A percentile compares a stretch with the other conserved stretches of the same genome.
Conservation (phyloP, 2,888 invertebrate species). For the Acanthosoma haemorrhoidale region DNA sequence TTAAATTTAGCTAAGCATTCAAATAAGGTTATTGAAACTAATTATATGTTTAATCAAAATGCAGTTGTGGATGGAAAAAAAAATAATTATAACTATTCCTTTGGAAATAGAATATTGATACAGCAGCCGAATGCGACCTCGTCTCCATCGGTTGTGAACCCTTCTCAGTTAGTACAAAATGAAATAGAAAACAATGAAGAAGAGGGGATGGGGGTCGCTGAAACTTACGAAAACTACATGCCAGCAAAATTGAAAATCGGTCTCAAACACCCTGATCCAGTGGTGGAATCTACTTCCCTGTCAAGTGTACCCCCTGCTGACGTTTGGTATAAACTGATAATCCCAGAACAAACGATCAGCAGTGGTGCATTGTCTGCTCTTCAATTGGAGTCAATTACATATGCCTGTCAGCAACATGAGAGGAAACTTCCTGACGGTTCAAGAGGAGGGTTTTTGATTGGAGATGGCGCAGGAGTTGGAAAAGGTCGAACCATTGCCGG, state of each 20-base stretch:
- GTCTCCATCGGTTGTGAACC: neutral
- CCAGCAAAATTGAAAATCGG: conserved; percentile 73
- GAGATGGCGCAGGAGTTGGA: conserved; percentile 60
- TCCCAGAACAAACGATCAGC: conserved; percentile 51
- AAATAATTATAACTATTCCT: neutral
- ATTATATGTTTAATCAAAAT: neutral
- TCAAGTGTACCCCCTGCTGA: conserved; percentile 56
- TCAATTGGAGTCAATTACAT: conserved; percentile 58
- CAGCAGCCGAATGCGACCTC: neutral
- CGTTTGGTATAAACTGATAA: conserved; percentile 50
- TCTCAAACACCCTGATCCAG: conserved; percentile 57
- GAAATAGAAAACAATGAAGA: conserved; percentile 38
- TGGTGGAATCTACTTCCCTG: conserved; percentile 60
- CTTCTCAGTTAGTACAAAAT: neutral
- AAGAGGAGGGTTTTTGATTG: conserved; percentile 59
- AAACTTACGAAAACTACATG: conserved; percentile 97
- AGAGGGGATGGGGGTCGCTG: conserved; percentile 87
- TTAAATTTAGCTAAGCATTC: neutral
- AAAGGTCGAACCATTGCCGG: conserved; percentile 59
- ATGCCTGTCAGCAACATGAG: conserved; percentile 58
- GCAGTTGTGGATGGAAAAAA: neutral
- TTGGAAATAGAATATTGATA: neutral
- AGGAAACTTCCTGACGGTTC: conserved; percentile 51
- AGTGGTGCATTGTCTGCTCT: conserved; percentile 55
- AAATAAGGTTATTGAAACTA: neutral